Evolutionary conservation across 1,140 invertebrate species (phyloP), one percentile per base, ranked within the genome.

Genomic region (Tribolium madens): DNA sequence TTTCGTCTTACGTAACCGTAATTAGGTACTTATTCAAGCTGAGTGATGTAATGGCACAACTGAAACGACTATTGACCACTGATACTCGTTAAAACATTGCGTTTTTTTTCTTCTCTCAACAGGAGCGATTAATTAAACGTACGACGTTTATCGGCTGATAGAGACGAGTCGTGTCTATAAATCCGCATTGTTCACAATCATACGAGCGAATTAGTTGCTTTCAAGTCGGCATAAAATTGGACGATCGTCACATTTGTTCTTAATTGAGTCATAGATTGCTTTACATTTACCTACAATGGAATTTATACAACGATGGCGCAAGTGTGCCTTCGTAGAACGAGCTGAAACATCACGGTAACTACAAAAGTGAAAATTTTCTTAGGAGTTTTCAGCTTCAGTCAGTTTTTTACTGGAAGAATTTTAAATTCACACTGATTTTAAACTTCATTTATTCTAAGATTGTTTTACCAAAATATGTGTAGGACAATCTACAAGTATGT

Each of bases 21-120:
- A 78, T 78, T 78, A 78, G 77, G 77, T 76, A 75, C 73, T 78
- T 78, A 78, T 78, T 78, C 73, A 78, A 64, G 46, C 60, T 72
- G 73, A 76, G 42, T 78, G 77, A 78, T 78, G 77, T 72, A 78
- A 78, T 68, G 68, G 46, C 70, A 78, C 73, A 46, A 50, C 68
- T 47, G 36, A 46, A 64, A 21, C 21, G 12, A 64, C 26, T 64
- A 21, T 64, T 33, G 57, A 21, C 57, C 21, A 33, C 21, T 64
- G 57, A n/a, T 64, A 64, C 52, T 57, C 52, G 52, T 57, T 57
- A 64, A 64, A 64, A 64, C 5, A 33, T 26, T 26, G 31, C 14
- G 18, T 26, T 64, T 64, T 64, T 64, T 12, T 64, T 33, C n/a
- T n/a, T n/a, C n/a, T n/a, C 13, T n/a, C 26, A 3, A 33, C n/a